Evolutionary conservation across 2,888 invertebrate genomes (phyloP), one percentile per base, ranked within the genome.

Genomic region (Apamea epomidion): DNA sequence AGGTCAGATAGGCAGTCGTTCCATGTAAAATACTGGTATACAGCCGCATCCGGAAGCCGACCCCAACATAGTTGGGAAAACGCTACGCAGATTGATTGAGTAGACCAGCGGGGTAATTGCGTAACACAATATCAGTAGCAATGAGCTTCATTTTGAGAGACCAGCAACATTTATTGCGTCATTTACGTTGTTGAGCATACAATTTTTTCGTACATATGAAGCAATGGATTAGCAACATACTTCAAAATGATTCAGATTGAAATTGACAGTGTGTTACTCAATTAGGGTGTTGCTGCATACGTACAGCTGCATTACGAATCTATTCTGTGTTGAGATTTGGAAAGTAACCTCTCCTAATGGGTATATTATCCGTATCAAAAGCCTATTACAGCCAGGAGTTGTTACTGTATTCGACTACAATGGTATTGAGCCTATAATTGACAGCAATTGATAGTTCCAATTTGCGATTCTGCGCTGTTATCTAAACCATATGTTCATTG

Each of bases 401-500:
- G 54, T 51, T 42, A 51, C 48, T 60, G 54, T 51, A 48, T 77
- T 79, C 51, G 42, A 54, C 32, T 48, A 54, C 32, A 76, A 45
- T 76, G 29, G 37, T 80, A 64, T 32, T 45, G 25, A 74, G 48
- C 37, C 32, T 74, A 16, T 68, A 74, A 74, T 81, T 67, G 51
- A 21, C 74, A n/a, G 4, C 37, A 80, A 80, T 80, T 72, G 18
- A 72, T 72, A 58, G 73, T 14, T 65, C 25, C 58, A 48, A 37
- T 67, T 48, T 25, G 32, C 48, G 29, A 60, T 78, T 69, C 29
- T 51, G 69, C 21, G 18, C 29, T 16, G 42, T 69, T 81, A 74
- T 81, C 32, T 51, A 74, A 68, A 48, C 67, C 42, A 67, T 60
- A 65, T 80, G 81, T 42, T 58, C 48, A 51, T 60, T 73, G 32